Base-by-base conservation (phyloP, 1,140 invertebrate genomes). In the Rhyzopertha dominica region DNA sequence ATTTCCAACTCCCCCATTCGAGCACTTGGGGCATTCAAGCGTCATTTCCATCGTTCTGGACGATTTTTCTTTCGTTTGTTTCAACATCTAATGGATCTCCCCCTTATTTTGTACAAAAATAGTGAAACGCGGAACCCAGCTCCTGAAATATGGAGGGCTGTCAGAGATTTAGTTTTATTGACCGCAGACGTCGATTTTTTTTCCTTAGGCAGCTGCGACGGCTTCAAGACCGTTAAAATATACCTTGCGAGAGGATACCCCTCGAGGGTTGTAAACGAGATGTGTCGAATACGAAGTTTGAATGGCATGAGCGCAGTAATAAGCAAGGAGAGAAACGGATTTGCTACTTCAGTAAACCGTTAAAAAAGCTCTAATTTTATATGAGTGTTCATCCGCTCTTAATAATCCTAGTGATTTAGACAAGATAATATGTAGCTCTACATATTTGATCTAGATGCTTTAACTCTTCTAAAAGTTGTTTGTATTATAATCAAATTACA, bases 111-210 rank as follows among this genome's bases (percentile, higher is more conserved):
- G 20, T 24, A 47, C 51, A 44, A 48, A 51, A 55, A 48, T 46
- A 47, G 44, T 37, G 37, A 44, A 53, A 50, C 44, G 48, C 46
- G 44, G 44, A 47, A 36, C 22, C 41, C 22, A 41, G 32, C 38
- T 44, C 28, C 48, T 59, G 51, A 59, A 53, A 56, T 59, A 58
- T 58, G 58, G 56, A 48, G 52, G 51, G 39, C 51, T 60, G 58
- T 62, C 58, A 55, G 50, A 53, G 56, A 62, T 62, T 59, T 58
- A 62, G 58, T 59, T 62, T 62, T 62, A 62, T 62, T 61, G 60
- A 62, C 60, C 60, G 56, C 58, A 61, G 58, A 59, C 60, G 58
- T 53, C 48, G 54, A 59, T 53, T 56, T 59, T 58, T 58, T 58
- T 49, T 44, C 45, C n/a, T 36, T 31, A 48, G 43, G 49, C 55